phyloP scores from a whole-genome alignment of 2,797 vertebrate genomes.

The Jordanella pulchra region DNA sequence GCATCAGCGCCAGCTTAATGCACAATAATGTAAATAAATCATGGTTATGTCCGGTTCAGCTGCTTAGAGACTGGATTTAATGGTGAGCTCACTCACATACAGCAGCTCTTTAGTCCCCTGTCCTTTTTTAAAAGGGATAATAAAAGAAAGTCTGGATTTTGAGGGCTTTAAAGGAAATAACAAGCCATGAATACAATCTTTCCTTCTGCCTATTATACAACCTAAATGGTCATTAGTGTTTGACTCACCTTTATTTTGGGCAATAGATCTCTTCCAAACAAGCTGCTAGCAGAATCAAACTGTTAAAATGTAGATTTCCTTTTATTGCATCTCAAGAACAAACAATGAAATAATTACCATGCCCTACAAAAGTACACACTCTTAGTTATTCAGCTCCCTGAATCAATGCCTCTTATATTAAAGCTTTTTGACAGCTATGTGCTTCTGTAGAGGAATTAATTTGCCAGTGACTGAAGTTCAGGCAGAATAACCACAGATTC shows the following conservation, averaged over 20 bases:
- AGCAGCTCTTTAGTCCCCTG: constrained; percentile 41
- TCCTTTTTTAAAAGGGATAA: constrained; percentile 55
- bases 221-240: constrained; percentile 65
- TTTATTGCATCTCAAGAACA: constrained; percentile 4
- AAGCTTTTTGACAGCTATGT: too few species aligned
- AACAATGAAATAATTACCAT: background rate
- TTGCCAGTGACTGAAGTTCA: too few species aligned
- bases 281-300: constrained; percentile 17
- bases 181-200: constrained; percentile 37
- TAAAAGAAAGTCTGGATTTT: constrained; percentile 63
- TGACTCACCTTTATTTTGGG: constrained; percentile 60
- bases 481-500: background rate
- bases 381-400: background rate
- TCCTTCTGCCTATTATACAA: constrained; percentile 56
- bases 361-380: background rate
- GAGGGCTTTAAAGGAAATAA: constrained; percentile 44
- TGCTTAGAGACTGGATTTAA: constrained; percentile 72
- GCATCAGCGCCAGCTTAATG: constrained; percentile 72
- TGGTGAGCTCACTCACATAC: constrained; percentile 51
- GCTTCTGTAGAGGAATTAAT: too few species aligned
- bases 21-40: constrained; percentile 76
- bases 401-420: background rate
- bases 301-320: background rate
- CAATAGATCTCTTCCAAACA: constrained; percentile 31
- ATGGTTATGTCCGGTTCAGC: constrained; percentile 60